phyloP scores from a whole-genome alignment of 1,140 invertebrate species.

The Plodia interpunctella region DNA sequence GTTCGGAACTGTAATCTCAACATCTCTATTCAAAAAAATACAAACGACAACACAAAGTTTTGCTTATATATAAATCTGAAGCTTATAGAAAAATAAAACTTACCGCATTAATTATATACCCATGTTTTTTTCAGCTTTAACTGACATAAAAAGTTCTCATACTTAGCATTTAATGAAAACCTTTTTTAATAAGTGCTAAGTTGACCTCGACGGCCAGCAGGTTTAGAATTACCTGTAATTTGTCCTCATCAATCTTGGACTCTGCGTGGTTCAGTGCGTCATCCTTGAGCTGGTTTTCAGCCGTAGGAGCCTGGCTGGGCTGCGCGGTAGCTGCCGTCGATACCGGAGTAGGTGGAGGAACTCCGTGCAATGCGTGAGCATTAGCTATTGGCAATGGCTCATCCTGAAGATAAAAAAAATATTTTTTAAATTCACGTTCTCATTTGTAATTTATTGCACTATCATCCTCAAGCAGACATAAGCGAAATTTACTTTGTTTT shows the following conservation, averaged over 20 bases:
- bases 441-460: too few relatives aligned
- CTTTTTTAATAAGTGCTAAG: too few relatives aligned
- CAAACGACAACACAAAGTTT: too few relatives aligned
- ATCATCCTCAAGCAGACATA: too few relatives aligned
- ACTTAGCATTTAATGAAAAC: too few relatives aligned
- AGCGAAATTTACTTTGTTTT: too few relatives aligned
- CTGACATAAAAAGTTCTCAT: too few relatives aligned
- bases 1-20: not conserved
- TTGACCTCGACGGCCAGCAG: not conserved
- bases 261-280: constrained; percentile 74
- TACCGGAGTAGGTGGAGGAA: constrained; percentile 38
- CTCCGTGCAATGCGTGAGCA: constrained; percentile 57
- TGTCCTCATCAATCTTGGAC: constrained; percentile 69
- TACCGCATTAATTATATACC: too few relatives aligned
- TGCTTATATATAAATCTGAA: too few relatives aligned
- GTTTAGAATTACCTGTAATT: constrained; percentile 58
- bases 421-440: not conserved
- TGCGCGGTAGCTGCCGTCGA: constrained; percentile 57
- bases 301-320: constrained; percentile 34
- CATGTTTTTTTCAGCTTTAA: too few relatives aligned
- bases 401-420: constrained; percentile 38
- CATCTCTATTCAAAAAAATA: not conserved
- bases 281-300: constrained; percentile 64
- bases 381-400: constrained; percentile 59
- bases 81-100: too few relatives aligned